These are phyloP conservation scores for Epinephelus fuscoguttatus DNA, from an alignment of 2,113 vertebrate genomes.

Conservation along the genomic window DNA sequence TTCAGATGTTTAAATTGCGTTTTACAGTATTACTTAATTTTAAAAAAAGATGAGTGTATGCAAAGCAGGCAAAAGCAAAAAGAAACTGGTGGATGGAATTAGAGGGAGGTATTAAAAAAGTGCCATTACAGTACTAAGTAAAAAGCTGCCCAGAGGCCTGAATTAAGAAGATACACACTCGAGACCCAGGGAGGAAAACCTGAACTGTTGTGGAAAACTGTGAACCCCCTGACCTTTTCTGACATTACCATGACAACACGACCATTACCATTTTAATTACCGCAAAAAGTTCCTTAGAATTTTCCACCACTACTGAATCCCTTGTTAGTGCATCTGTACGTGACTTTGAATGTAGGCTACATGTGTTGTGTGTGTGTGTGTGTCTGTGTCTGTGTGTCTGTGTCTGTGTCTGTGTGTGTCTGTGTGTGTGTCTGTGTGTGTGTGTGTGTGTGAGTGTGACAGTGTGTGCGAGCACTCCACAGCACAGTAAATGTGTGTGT, in stretches of 20 bases:
- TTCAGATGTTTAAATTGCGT: neutral
- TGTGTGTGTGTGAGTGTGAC: neutral
- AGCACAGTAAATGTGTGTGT: neutral
- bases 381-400: neutral
- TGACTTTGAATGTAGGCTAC: neutral
- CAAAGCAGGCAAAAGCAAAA: neutral
- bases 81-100: neutral
- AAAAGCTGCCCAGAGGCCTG: neutral
- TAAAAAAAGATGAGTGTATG: neutral
- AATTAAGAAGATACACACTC: neutral
- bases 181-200: neutral
- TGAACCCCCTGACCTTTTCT: constrained; percentile 13
- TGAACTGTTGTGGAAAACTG: constrained; percentile 19
- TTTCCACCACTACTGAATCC: constrained; percentile 16
- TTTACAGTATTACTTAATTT: neutral
- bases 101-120: neutral
- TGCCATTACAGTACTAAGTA: neutral
- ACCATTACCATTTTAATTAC: constrained; percentile 5
- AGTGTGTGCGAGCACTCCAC: neutral
- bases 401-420: neutral
- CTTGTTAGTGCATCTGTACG: neutral
- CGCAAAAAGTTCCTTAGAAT: constrained; percentile 12
- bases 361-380: neutral
- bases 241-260: constrained; percentile 31
- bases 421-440: neutral